A percentile compares a stretch with the other conserved stretches of the same genome.
Conservation (phyloP, 2,888 invertebrate genomes). For the Erannis defoliaria region DNA sequence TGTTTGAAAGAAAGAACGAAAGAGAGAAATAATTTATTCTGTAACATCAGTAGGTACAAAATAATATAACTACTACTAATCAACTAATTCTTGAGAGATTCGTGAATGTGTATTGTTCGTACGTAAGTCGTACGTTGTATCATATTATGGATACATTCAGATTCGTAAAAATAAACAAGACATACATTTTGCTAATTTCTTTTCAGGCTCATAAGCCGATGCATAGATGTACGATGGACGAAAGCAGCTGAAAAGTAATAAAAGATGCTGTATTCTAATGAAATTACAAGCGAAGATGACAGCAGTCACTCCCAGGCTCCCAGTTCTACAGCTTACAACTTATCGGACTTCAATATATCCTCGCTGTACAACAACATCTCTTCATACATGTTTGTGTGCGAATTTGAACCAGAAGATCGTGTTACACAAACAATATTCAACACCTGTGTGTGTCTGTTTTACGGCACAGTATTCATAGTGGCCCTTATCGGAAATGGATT, state of each 20-base stretch:
- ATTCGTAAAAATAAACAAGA: too few species aligned
- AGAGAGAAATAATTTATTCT: too few species aligned
- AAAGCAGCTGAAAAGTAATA: not conserved
- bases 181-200: too few species aligned
- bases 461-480: conserved; percentile 90
- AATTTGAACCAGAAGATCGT: conserved; percentile 53
- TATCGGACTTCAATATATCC: conserved; percentile 5
- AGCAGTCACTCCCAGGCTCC: not conserved
- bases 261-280: conserved; percentile 11
- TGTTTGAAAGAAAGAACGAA: too few species aligned
- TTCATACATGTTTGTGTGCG: conserved; percentile 8
- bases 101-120: too few species aligned
- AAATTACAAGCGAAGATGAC: conserved; percentile 1
- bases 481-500: conserved; percentile 91
- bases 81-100: too few species aligned
- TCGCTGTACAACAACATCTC: conserved; percentile 5
- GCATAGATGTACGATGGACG: not conserved
- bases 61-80: too few species aligned
- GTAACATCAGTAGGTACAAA: too few species aligned
- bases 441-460: conserved; percentile 89
- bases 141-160: too few species aligned
- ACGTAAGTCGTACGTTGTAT: too few species aligned
- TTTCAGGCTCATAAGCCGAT: not conserved
- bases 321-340: conserved; percentile 3
- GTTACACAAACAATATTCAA: conserved; percentile 85